Base-by-base conservation (phyloP, 1,140 invertebrate genomes). In the Agraylea sexmaculata region DNA sequence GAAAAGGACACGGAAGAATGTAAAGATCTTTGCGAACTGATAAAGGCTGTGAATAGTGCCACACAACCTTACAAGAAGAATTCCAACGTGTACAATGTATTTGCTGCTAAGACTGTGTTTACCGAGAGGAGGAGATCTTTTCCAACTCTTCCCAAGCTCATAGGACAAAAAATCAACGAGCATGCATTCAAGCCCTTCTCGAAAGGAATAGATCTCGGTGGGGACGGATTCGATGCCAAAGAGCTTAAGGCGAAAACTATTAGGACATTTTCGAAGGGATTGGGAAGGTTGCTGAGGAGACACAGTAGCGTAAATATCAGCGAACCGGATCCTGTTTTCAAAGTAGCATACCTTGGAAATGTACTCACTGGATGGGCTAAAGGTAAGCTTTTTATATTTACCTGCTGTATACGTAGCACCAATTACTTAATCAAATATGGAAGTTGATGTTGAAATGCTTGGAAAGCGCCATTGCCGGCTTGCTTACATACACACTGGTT, bases 311-410 rank as follows among this genome's bases (percentile, higher is more conserved):
- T 80, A 32, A 75, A 78, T 34, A 92, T 95, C 50, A 93, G 85
- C 50, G 83, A 88, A 46, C 84, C 87, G 43, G 89, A 95, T 62
- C 87, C 89, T 0, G 80, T 78, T n/a, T 93, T 87, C 65, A 91
- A 93, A 65, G 91, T 95, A 21, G 80, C 85, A 11, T 98, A 98
- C 67, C 71, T 98, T 40, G 94, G 95, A 12, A 98, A 99, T 60
- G 93, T 98, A 1, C 78, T 97, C 47, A 99, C 94, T 20, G 85
- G 90, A 50, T 93, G 94, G 87, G 93, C 93, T 46, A 96, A 94
- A 80, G 93, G 86, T 89, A 60, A 71, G 69, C 60, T 19, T 11
- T 36, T 6, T 16, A 41, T 21, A 18, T 28, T 15, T 43, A 20
- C 25, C n/a, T n/a, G n/a, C n/a, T 16, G 25, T 16, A 22, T 38